Evolutionary conservation across 2,888 invertebrate genomes (phyloP).

Genomic region (Pseudolycoriella hygida): DNA sequence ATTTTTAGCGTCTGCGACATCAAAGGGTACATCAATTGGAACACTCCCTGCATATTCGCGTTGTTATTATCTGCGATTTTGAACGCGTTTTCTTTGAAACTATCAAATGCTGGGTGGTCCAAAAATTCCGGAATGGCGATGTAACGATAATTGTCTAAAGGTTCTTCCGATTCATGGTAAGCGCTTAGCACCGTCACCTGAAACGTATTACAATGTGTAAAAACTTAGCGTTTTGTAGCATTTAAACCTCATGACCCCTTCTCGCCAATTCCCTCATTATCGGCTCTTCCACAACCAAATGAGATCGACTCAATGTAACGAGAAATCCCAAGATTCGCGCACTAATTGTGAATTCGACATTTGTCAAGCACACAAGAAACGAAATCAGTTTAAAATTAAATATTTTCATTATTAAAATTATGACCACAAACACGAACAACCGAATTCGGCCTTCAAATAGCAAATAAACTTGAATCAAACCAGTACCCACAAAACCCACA

Average conservation of each 20-base stretch:
- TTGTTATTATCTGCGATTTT: not conserved
- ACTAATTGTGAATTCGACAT: constrained; percentile 3
- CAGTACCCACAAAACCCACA: too few relatives aligned
- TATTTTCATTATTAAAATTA: too few relatives aligned
- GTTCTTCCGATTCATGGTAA: not conserved
- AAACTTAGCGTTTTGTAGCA: too few relatives aligned
- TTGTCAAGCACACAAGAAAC: not conserved
- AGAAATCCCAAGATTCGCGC: constrained; percentile 20
- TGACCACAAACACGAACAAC: too few relatives aligned
- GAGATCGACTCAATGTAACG: constrained; percentile 18
- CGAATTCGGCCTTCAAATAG: too few relatives aligned
- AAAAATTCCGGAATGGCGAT: not conserved
- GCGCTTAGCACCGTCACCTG: constrained; percentile 2
- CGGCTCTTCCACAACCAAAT: constrained; percentile 18
- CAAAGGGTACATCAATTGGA: not conserved
- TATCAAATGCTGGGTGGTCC: not conserved
- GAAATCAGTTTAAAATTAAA: too few relatives aligned
- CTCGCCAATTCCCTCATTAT: constrained; percentile 18
- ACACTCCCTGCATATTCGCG: not conserved
- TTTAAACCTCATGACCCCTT: constrained; percentile 20
- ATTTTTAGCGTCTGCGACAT: not conserved
- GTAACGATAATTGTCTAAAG: constrained; percentile 2
- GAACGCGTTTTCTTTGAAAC: not conserved
- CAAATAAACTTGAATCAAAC: too few relatives aligned
- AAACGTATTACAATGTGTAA: not conserved